These are phyloP conservation scores for Drosophila guanche DNA, from an alignment of 1,140 invertebrate genomes.

Conservation along the genomic window DNA sequence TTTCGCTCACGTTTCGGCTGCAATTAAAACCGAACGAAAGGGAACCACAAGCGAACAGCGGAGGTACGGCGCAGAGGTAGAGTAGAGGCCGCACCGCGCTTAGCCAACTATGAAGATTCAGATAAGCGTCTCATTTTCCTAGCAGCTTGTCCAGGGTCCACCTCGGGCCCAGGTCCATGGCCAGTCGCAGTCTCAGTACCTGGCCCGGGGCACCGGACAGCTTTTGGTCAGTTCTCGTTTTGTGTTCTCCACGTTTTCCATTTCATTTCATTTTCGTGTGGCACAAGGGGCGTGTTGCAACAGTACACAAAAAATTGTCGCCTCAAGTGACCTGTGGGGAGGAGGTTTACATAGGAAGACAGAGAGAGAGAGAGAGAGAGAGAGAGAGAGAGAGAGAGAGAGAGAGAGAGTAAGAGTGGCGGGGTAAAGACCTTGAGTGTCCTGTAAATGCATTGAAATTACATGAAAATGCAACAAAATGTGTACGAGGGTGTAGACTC, in stretches of 20 bases:
- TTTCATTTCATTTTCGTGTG: slow-evolving; percentile 69
- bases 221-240: slow-evolving; percentile 57
- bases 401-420: slow-evolving; percentile 2
- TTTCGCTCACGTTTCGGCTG: slow-evolving; percentile 79
- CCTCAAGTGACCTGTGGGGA: slow-evolving; percentile 15
- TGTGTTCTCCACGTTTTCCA: slow-evolving; percentile 65
- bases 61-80: slow-evolving; percentile 17
- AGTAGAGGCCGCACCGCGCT: slow-evolving; percentile 51
- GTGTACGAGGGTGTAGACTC: slow-evolving; percentile 57
- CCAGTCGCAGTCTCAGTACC: too few relatives aligned
- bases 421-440: slow-evolving; percentile 53
- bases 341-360: background rate
- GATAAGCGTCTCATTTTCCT: slow-evolving; percentile 80
- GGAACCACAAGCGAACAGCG: slow-evolving; percentile 29
- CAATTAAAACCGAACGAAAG: slow-evolving; percentile 74
- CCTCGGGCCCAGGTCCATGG: too few relatives aligned
- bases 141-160: slow-evolving; percentile 50
- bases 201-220: too few relatives aligned
- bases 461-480: slow-evolving; percentile 15
- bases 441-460: slow-evolving; percentile 59
- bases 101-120: slow-evolving; percentile 83
- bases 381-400: background rate
- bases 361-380: background rate
- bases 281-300: slow-evolving; percentile 41
- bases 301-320: slow-evolving; percentile 51